A percentile compares a stretch with the other conserved stretches of the same genome.
phyloP scores from a whole-genome alignment of 2,113 vertebrate genomes.

The Potamarius usumacintae region DNA sequence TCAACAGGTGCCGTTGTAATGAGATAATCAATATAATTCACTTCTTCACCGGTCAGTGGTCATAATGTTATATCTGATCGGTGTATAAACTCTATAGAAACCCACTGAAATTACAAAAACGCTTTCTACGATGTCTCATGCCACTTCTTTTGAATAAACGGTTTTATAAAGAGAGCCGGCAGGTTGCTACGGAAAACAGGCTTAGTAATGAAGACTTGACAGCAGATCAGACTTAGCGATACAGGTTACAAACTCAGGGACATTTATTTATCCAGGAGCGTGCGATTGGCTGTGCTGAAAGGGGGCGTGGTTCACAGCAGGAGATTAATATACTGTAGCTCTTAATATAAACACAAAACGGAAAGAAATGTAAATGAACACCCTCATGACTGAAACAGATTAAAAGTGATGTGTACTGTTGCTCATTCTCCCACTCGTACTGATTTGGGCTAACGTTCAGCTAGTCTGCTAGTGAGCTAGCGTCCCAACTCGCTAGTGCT shows the following conservation, averaged over 20 bases:
- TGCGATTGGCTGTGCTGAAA: neutral
- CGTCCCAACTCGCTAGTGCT: neutral
- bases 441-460: neutral
- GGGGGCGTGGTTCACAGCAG: neutral
- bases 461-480: neutral
- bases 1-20: too few species aligned
- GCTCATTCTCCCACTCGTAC: neutral
- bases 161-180: neutral
- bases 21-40: too few species aligned
- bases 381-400: neutral
- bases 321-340: neutral
- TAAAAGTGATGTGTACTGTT: neutral
- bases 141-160: neutral
- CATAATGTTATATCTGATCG: too few species aligned
- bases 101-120: neutral
- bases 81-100: neutral
- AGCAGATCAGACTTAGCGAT: neutral
- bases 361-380: too few species aligned
- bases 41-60: too few species aligned
- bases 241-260: neutral
- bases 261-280: neutral
- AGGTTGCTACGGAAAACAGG: neutral
- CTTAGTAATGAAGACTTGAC: neutral
- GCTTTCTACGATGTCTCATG: neutral
- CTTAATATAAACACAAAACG: neutral